Base-by-base conservation (phyloP, 2,797 vertebrate species). In the Anableps anableps region DNA sequence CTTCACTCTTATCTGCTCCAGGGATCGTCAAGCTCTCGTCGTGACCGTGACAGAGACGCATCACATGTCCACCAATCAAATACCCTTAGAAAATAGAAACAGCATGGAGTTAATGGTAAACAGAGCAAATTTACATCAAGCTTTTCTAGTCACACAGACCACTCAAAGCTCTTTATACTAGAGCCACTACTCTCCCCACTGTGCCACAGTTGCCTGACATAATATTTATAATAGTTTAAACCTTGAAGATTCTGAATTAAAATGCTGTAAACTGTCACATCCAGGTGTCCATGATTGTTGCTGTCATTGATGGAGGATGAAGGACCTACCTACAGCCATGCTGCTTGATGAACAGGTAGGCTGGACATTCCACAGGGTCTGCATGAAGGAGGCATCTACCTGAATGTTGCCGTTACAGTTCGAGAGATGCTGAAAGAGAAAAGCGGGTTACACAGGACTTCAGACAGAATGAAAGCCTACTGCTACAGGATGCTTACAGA, bases 331-430 rank as follows among this genome's bases (percentile, higher is more conserved):
- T 95, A 99, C 98, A 78, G 97, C 96, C 83, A 98, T 91, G 88
- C 78, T 98, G 91, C 97, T 95, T 89, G 97, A 97, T 29, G 98
- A 99, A 91, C 97, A 98, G 0, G 97, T 99, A 8, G 98, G 98
- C 91, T 99, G 98, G 75, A 99, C 97, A 34, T 99, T 99, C 99
- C 99, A 99, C 78, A 99, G 94, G 0, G 99, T 99, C 88, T 99
- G 99, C 97, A 99, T 99, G 89, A 99, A 99, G 85, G 98, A 99
- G 74, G 99, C 98, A 76, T 99, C 99, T 91, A 99, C 99, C 78
- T 98, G 97, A 91, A 97, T 96, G 91, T 92, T 97, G 86, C 96
- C 96, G 86, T 97, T 98, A 87, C 97, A 96, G 74, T 97, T 93
- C 0, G 99, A 99, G 58, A 99, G 96, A 92, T 99, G 99, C 99